phyloP scores from a whole-genome alignment of 2,113 vertebrate genomes.

The Puma concolor region DNA sequence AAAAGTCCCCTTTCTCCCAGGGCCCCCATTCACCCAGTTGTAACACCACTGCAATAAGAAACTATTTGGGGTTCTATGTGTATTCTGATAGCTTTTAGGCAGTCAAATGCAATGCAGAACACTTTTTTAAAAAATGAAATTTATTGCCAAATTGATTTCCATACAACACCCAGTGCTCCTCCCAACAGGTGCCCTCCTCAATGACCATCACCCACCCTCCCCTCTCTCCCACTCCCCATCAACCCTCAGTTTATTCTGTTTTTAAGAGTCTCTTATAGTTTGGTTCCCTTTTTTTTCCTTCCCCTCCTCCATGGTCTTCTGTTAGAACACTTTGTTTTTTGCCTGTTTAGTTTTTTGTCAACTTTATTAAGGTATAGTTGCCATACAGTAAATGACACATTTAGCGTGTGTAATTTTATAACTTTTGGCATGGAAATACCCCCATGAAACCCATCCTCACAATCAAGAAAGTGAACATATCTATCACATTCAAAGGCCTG shows the following conservation, averaged over 20 bases:
- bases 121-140: neutral
- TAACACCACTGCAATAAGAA: neutral
- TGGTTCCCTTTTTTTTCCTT: no score
- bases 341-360: neutral
- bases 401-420: neutral
- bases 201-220: no score
- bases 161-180: no score
- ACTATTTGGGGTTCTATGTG: neutral
- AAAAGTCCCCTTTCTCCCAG: neutral
- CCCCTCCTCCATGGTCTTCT: no score
- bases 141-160: no score
- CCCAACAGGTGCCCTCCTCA: no score
- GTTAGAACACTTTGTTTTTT: neutral
- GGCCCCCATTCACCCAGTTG: neutral
- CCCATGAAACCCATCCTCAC: neutral
- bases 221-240: no score
- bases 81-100: neutral
- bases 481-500: neutral
- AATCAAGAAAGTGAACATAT: neutral
- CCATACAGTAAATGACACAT: neutral
- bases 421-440: neutral
- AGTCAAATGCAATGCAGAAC: neutral
- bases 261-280: no score
- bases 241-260: no score
- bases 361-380: neutral